A percentile compares a stretch with the other conserved stretches of the same genome.
Evolutionary conservation across 1,140 invertebrate species (phyloP).

Genomic region (Cyclargus thomasi): DNA sequence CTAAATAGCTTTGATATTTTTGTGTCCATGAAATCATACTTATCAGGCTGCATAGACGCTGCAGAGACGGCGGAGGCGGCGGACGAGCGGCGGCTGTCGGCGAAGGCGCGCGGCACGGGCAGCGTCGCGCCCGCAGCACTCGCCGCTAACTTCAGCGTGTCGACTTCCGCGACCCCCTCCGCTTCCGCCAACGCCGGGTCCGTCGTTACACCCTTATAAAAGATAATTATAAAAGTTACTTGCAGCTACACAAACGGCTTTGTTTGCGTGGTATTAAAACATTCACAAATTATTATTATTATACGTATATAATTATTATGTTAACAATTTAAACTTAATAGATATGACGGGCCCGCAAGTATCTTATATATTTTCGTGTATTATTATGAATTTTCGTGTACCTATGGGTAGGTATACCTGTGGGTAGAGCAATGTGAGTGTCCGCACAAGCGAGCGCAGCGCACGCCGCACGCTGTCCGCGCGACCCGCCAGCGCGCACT

Average conservation of each 20-base stretch:
- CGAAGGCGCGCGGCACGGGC: conserved; percentile 85
- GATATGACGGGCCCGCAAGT: no score
- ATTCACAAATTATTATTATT: no score
- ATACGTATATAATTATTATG: no score
- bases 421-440: conserved; percentile 48
- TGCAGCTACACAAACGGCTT: no score
- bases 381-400: no score
- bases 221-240: no score
- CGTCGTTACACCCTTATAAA: conserved; percentile 31
- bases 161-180: conserved; percentile 14
- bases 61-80: conserved; percentile 76
- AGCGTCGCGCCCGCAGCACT: conserved; percentile 52
- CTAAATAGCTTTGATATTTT: no score
- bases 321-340: no score
- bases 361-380: no score
- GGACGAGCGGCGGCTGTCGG: conserved; percentile 82
- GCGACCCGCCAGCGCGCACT: conserved; percentile 77
- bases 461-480: conserved; percentile 92
- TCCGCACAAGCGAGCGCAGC: conserved; percentile 77
- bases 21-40: no score
- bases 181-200: conserved; percentile 20
- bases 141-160: neutral
- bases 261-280: no score
- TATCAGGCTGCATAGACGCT: conserved; percentile 58
- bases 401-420: conserved; percentile 48